These are phyloP conservation scores for Xiphorhynchus elegans DNA, from an alignment of 2,113 vertebrate species.

Conservation along the genomic window DNA sequence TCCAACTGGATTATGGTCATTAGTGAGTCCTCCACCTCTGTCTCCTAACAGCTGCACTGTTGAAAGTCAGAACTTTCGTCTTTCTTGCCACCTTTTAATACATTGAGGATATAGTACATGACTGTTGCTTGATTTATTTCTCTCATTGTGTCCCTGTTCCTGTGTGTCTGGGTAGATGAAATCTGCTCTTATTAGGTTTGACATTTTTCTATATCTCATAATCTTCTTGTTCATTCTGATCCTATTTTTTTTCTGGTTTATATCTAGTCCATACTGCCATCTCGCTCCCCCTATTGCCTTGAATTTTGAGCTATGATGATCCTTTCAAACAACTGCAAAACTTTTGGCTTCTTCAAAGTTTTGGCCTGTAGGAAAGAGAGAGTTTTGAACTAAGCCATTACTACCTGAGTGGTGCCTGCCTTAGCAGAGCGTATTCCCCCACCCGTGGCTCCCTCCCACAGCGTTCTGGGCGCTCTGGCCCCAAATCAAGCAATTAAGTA, in stretches of 20 bases:
- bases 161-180: constrained; percentile 48
- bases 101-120: constrained; percentile 43
- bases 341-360: constrained; percentile 22
- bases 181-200: constrained; percentile 50
- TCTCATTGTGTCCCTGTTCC: constrained; percentile 30
- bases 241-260: constrained; percentile 43
- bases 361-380: background rate
- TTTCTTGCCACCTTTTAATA: constrained; percentile 46
- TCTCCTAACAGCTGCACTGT: constrained; percentile 37
- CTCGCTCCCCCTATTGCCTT: background rate
- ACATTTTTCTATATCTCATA: constrained; percentile 45
- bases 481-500: constrained; percentile 13
- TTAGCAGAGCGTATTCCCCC: background rate
- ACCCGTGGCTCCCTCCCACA: background rate
- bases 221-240: constrained; percentile 49
- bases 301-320: constrained; percentile 4
- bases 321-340: background rate
- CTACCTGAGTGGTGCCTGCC: background rate
- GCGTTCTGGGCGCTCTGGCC: background rate
- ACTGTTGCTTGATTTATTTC: constrained; percentile 35
- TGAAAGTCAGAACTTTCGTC: constrained; percentile 51
- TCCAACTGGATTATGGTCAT: constrained; percentile 63
- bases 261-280: background rate
- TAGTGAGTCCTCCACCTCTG: constrained; percentile 65
- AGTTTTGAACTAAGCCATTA: constrained; percentile 37